Conservation (phyloP, 1,140 invertebrate species). For the Sinella curviseta region DNA sequence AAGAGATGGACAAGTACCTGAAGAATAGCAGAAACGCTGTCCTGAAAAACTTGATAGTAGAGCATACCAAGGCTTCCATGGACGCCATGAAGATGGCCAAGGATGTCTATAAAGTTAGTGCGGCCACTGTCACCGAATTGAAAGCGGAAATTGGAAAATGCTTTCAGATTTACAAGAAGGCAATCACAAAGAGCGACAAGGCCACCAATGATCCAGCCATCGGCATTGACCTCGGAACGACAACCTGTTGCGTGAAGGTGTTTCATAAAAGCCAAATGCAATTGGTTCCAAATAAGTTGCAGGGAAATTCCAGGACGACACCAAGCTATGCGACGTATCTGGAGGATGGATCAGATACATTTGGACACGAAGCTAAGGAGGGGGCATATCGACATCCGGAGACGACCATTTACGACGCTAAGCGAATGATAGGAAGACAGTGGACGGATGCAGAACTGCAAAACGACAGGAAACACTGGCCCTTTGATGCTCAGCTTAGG, state of each 20-base stretch:
- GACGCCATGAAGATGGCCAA: not conserved
- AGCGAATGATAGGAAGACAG: slow-evolving; percentile 63
- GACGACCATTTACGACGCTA: slow-evolving; percentile 44
- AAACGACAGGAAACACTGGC: slow-evolving; percentile 61
- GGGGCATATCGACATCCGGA: not conserved
- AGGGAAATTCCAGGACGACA: not conserved
- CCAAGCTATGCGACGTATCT: not conserved
- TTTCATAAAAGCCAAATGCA: not conserved
- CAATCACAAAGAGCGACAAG: not conserved
- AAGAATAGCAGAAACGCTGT: not conserved
- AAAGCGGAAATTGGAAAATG: not conserved
- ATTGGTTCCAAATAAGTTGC: not conserved
- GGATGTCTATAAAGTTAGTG: not conserved
- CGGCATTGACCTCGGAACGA: not conserved
- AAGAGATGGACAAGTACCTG: not conserved
- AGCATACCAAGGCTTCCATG: not conserved
- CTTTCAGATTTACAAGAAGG: not conserved
- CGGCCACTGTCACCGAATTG: not conserved
- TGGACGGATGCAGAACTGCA: slow-evolving; percentile 61
- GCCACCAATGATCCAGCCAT: not conserved
- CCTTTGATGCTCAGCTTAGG: slow-evolving; percentile 58
- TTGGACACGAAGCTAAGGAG: not conserved
- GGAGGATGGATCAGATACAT: not conserved
- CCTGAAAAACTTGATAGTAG: not conserved
- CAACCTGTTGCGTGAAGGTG: not conserved